A percentile compares a stretch with the other conserved stretches of the same genome.
Conservation (phyloP, 1,140 invertebrate species). For the Pachyrhynchus sulphureomaculatus region DNA sequence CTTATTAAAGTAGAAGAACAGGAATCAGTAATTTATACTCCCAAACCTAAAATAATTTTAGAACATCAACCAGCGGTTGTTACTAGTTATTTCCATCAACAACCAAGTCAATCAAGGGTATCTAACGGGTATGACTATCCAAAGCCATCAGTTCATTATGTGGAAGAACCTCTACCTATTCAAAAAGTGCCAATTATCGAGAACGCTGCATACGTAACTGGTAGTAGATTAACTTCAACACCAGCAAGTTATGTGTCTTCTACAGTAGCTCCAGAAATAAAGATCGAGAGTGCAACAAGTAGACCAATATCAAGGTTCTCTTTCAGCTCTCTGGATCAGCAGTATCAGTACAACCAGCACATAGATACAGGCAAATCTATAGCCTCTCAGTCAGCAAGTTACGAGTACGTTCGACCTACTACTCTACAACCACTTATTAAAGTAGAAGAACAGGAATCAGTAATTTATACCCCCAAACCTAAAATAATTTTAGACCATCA, state of each 20-base stretch:
- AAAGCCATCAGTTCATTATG: slow-evolving; percentile 52
- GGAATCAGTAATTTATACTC: neutral
- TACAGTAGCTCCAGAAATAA: slow-evolving; percentile 37
- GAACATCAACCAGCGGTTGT: slow-evolving; percentile 3
- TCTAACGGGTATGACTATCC: slow-evolving; percentile 53
- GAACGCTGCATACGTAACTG: slow-evolving; percentile 56
- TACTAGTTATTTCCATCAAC: slow-evolving; percentile 23
- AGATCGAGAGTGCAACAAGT: slow-evolving; percentile 22
- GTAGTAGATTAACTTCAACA: slow-evolving; percentile 38
- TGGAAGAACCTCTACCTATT: slow-evolving; percentile 45
- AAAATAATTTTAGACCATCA: slow-evolving; percentile 8
- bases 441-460: slow-evolving; percentile 51
- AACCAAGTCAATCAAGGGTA: slow-evolving; percentile 26
- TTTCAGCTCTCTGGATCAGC: slow-evolving; percentile 33
- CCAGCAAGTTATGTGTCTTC: slow-evolving; percentile 12
- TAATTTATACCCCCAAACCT: slow-evolving; percentile 51
- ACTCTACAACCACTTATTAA: slow-evolving; percentile 48
- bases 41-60: slow-evolving; percentile 4
- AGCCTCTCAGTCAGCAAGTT: neutral
- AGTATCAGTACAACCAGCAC: slow-evolving; percentile 28
- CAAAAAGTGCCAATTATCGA: slow-evolving; percentile 40
- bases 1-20: slow-evolving; percentile 44
- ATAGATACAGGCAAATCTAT: slow-evolving; percentile 7
- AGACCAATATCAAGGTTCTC: slow-evolving; percentile 36
- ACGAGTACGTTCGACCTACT: no score